Evolutionary conservation across 2,888 invertebrate genomes (phyloP), one percentile per base, ranked within the genome.

Genomic region (Leucophora obtusa): DNA sequence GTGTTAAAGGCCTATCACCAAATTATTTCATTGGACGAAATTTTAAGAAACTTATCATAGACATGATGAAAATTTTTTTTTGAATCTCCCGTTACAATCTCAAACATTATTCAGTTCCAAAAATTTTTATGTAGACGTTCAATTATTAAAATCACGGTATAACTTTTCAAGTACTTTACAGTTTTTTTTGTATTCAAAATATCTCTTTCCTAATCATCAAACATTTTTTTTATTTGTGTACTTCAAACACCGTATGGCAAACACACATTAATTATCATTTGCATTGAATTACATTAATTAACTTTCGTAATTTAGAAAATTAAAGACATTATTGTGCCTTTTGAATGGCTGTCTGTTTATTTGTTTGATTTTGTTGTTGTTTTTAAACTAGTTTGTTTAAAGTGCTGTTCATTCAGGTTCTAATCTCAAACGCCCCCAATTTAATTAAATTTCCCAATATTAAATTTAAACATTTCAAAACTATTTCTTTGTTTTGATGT

Each of bases 381-480:
- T 66, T 79, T 58, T 56, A 43, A 75, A 68, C 60, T 79, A 74
- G 62, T 66, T 33, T 63, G 9, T 66, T 35, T 51, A 56, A 14
- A 35, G 21, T 66, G 18, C 9, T 51, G 11, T 78, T n/a, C n/a
- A 43, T 68, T 72, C 69, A 73, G 65, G 59, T 77, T 81, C 66
- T 81, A 81, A 77, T 81, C 77, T 43, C 70, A 33, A 81, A 81
- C 81, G 81, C 81, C 81, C 81, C 81, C 73, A 81, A 70, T 81
- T 77, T 70, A 70, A 77, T 77, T 77, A 24, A 70, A 65, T 81
- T 76, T 65, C 63, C 63, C 54, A 71, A 60, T 50, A 72, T 14
- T 53, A 60, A 71, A 28, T 38, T 58, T 53, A 35, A 24, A 28
- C 38, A 54, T 53, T 58, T 15, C 11, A 21, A 21, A 51, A 58